Conservation (phyloP, 2,113 vertebrate genomes). For the Plotosus lineatus region DNA sequence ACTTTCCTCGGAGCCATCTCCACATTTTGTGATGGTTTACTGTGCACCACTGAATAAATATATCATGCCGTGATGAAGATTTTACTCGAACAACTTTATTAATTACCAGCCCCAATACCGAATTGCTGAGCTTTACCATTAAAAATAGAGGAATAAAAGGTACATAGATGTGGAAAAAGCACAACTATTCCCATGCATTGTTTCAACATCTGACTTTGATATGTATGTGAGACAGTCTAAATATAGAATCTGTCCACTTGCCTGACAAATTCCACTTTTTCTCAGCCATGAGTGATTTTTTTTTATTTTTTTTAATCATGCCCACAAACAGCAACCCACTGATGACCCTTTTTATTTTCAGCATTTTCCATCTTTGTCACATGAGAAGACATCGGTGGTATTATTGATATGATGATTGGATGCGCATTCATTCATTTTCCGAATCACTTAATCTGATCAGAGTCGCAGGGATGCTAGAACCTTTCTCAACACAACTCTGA, state of each 20-base stretch:
- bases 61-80: constrained; percentile 34
- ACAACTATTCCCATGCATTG: constrained; percentile 18
- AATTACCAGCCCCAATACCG: background rate
- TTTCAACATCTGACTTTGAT: constrained; percentile 48
- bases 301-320: no score
- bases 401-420: background rate
- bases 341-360: background rate
- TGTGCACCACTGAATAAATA: constrained; percentile 24
- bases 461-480: no score
- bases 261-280: constrained; percentile 22
- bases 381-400: background rate
- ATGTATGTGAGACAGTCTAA: constrained; percentile 42
- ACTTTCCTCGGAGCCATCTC: constrained; percentile 3
- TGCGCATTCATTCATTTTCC: no score
- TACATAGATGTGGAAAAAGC: constrained; percentile 25
- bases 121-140: constrained; percentile 5
- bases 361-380: background rate
- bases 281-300: background rate
- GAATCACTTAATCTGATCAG: no score
- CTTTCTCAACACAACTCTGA: no score
- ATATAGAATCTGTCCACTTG: constrained; percentile 50
- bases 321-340: background rate
- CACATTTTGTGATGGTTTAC: constrained; percentile 16
- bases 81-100: constrained; percentile 15
- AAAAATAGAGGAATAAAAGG: constrained; percentile 31